phyloP scores from a whole-genome alignment of 2,888 invertebrate species.

The Atethmia centrago region DNA sequence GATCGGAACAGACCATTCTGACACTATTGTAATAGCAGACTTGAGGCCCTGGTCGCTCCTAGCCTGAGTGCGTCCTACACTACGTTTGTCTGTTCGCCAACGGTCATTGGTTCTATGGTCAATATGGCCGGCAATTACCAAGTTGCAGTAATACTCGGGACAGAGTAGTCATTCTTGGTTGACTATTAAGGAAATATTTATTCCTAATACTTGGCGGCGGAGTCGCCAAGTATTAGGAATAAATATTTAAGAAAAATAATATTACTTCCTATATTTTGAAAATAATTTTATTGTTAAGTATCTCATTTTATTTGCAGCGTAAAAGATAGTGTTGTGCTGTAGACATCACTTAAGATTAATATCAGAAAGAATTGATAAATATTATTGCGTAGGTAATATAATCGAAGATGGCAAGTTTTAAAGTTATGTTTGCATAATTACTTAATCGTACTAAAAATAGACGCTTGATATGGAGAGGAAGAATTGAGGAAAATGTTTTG shows the following conservation, averaged over 20 bases:
- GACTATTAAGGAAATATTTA: too few relatives aligned
- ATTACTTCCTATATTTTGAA: slow-evolving; percentile 16
- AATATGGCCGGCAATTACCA: not conserved
- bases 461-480: not conserved
- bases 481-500: not conserved
- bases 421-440: slow-evolving; percentile 7
- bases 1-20: too few relatives aligned
- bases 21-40: too few relatives aligned
- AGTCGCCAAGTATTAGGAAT: not conserved
- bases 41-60: not conserved
- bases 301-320: slow-evolving; percentile 21
- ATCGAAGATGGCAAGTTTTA: slow-evolving; percentile 13
- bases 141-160: not conserved
- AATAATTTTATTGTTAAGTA: slow-evolving; percentile 21
- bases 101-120: not conserved
- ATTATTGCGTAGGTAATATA: slow-evolving; percentile 40
- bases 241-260: not conserved
- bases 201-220: too few relatives aligned
- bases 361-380: slow-evolving; percentile 35
- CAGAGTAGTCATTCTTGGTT: not conserved
- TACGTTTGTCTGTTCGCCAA: not conserved
- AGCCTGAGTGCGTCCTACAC: not conserved
- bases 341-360: slow-evolving; percentile 24
- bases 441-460: slow-evolving; percentile 18
- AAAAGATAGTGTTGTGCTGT: slow-evolving; percentile 22